A percentile compares a stretch with the other conserved stretches of the same genome.
Conservation (phyloP, 2,113 vertebrate genomes). For the Candoia aspera region DNA sequence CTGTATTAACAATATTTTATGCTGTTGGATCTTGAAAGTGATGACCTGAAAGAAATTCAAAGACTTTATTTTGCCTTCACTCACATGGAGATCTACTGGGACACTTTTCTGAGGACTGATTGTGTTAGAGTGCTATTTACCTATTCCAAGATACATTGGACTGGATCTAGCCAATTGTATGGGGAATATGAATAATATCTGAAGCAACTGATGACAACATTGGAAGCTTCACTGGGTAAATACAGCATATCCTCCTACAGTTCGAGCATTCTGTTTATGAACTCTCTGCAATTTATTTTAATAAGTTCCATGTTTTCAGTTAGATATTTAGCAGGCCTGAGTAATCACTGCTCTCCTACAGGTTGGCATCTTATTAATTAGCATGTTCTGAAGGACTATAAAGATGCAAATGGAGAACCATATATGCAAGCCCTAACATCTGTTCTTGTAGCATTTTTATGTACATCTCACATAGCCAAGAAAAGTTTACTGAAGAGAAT, state of each 20-base stretch:
- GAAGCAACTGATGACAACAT: not conserved
- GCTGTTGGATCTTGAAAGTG: not conserved
- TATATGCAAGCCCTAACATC: not conserved
- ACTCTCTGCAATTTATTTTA: conserved; percentile 13
- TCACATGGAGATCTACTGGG: not conserved
- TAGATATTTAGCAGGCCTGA: conserved; percentile 25
- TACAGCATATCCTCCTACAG: not conserved
- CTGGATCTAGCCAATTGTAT: not conserved
- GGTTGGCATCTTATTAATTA: not conserved
- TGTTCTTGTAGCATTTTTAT: conserved; percentile 6
- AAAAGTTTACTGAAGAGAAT: not conserved
- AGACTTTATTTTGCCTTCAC: not conserved
- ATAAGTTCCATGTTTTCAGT: conserved; percentile 11
- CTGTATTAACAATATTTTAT: not conserved
- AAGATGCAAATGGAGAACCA: conserved; percentile 14
- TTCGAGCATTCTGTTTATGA: not conserved
- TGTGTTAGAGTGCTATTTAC: not conserved
- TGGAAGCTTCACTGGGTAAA: not conserved
- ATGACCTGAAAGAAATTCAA: not conserved
- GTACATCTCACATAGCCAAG: not conserved
- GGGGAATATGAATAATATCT: not conserved
- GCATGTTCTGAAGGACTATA: not conserved
- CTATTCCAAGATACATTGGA: not conserved
- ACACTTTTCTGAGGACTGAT: not conserved
- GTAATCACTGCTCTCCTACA: conserved; percentile 26